Evolutionary conservation across 2,113 vertebrate genomes (phyloP), one percentile per base, ranked within the genome.

Genomic region (Carassius carassius): DNA sequence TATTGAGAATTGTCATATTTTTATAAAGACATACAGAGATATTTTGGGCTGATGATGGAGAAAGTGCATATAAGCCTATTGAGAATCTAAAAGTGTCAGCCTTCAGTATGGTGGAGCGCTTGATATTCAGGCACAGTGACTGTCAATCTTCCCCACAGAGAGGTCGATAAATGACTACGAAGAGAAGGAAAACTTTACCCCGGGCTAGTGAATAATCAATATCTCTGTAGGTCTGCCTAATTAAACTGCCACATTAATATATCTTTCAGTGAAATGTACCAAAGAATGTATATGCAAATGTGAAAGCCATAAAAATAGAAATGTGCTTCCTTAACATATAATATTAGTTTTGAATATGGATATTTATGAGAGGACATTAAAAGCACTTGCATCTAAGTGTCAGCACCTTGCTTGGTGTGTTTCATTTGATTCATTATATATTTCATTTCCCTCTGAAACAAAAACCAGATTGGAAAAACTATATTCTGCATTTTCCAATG

Each of bases 191-290:
- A 94, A 92, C 91, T 92, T 93, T 90, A 90, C 91, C 92, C 86
- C 89, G 87, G 92, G 91, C 92, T 85, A 92, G 89, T 88, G 90
- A 89, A 93, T 92, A 93, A 93, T 94, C 93, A 90, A 94, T 93
- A 93, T 72, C 86, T 87, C 88, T 83, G 87, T 87, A 81, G 90
- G 89, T 89, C 90, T 90, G 62, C 76, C 90, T 93, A 93, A 94
- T 93, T 93, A 94, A 93, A 93, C 85, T 91, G 90, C 90, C 91
- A 92, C 91, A 88, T 92, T 92, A 90, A 92, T 92, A 92, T 91
- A 90, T 90, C 86, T 91, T 89, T 82, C 84, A 86, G 80, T 89
- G 87, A 90, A 90, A 87, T 65, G 81, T 90, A 89, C 87, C 82
- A 88, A 85, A 77, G 86, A 82, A 73, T 73, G 72, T 83, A 51